phyloP scores from a whole-genome alignment of 2,113 vertebrate species.

The Pseudonaja textilis region DNA sequence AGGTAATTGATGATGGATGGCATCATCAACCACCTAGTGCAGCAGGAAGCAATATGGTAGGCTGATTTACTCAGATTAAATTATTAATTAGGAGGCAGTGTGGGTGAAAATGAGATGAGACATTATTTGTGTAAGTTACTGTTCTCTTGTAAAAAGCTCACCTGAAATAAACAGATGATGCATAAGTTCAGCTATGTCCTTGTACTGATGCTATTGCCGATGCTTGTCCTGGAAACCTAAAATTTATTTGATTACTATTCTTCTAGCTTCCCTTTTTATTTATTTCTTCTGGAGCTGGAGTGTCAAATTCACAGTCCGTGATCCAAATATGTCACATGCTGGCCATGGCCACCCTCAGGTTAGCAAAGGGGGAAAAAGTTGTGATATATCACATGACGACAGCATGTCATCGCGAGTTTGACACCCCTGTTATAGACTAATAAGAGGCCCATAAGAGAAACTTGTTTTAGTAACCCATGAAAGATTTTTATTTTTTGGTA shows the following conservation, averaged over 20 bases:
- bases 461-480: not conserved
- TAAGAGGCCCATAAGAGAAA: not conserved
- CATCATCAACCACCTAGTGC: not conserved
- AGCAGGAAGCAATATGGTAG: not conserved
- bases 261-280: not conserved
- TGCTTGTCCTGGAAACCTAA: not conserved
- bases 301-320: too few relatives aligned
- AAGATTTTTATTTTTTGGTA: not conserved
- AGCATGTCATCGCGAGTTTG: too few relatives aligned
- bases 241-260: not conserved
- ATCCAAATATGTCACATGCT: too few relatives aligned
- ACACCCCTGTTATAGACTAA: not conserved
- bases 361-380: too few relatives aligned
- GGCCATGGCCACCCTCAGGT: too few relatives aligned
- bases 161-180: not conserved
- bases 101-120: not conserved
- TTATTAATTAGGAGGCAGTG: not conserved
- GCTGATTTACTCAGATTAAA: not conserved
- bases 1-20: not conserved
- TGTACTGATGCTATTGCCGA: not conserved
- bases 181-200: not conserved
- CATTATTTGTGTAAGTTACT: not conserved
- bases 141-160: not conserved
- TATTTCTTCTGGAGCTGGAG: not conserved
- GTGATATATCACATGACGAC: too few relatives aligned